These are phyloP conservation scores for Micromesistius poutassou DNA, from an alignment of 2,797 vertebrate genomes.

Conservation along the genomic window DNA sequence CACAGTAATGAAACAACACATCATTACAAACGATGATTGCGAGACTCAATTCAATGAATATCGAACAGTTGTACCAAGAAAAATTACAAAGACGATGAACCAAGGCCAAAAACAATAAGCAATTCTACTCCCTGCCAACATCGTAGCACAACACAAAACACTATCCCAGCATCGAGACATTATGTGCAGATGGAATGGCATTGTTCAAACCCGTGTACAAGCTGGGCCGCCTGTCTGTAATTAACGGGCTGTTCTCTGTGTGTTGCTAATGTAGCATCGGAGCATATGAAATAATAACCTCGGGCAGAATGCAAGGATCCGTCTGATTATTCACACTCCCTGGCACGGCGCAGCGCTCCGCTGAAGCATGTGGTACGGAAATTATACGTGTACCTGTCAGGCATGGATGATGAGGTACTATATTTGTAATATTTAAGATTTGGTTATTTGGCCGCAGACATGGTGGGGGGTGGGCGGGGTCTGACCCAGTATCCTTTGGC, in stretches of 20 bases:
- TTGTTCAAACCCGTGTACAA: not conserved
- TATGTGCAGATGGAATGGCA: constrained; percentile 13
- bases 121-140: not conserved
- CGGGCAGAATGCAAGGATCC: not conserved
- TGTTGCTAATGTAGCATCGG: constrained; percentile 66
- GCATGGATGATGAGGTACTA: not conserved
- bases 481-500: no score
- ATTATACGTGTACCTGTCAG: not conserved
- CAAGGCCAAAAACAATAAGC: not conserved
- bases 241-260: constrained; percentile 72
- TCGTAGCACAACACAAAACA: not conserved
- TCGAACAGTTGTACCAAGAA: no score
- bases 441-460: no score
- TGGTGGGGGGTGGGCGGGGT: no score
- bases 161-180: no score
- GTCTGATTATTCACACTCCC: not conserved
- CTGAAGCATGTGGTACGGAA: not conserved
- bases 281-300: constrained; percentile 67
- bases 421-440: not conserved
- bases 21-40: no score
- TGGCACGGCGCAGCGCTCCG: not conserved
- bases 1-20: no score
- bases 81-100: no score
- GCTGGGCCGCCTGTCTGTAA: constrained; percentile 63
- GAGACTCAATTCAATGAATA: no score